Evolutionary conservation across 2,888 invertebrate genomes (phyloP).

Genomic region (Heliconius hortense): DNA sequence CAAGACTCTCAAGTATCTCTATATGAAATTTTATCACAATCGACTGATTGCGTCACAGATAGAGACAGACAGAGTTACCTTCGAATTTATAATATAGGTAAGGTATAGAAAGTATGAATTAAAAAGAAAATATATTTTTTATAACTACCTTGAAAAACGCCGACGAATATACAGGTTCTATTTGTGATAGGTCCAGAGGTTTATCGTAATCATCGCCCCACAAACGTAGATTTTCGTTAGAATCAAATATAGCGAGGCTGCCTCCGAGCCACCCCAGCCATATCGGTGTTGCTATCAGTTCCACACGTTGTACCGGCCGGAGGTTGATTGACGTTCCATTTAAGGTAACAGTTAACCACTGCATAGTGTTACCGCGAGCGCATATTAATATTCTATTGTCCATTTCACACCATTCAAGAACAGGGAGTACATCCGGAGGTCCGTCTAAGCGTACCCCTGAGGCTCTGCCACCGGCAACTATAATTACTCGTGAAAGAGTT

Average conservation of each 20-base stretch:
- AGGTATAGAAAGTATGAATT: not conserved
- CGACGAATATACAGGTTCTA: constrained; percentile 92
- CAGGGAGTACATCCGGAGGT: constrained; percentile 90
- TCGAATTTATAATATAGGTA: too few relatives aligned
- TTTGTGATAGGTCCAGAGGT: constrained; percentile 89
- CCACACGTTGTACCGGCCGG: constrained; percentile 86
- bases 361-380: constrained; percentile 90
- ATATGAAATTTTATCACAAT: too few relatives aligned
- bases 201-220: constrained; percentile 96
- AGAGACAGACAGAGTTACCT: too few relatives aligned
- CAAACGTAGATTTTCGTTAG: constrained; percentile 91
- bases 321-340: constrained; percentile 76
- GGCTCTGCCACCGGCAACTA: constrained; percentile 72
- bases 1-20: too few relatives aligned
- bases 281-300: constrained; percentile 84
- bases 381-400: constrained; percentile 93
- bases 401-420: constrained; percentile 91
- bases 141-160: constrained; percentile 89
- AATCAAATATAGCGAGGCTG: constrained; percentile 93
- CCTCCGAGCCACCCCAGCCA: constrained; percentile 87
- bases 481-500: constrained; percentile 92
- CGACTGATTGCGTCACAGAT: too few relatives aligned
- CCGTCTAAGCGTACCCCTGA: constrained; percentile 85
- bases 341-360: constrained; percentile 89
- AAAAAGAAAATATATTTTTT: not conserved